Evolutionary conservation across 2,888 invertebrate species (phyloP).

Genomic region (Cylindroiulus punctatus): DNA sequence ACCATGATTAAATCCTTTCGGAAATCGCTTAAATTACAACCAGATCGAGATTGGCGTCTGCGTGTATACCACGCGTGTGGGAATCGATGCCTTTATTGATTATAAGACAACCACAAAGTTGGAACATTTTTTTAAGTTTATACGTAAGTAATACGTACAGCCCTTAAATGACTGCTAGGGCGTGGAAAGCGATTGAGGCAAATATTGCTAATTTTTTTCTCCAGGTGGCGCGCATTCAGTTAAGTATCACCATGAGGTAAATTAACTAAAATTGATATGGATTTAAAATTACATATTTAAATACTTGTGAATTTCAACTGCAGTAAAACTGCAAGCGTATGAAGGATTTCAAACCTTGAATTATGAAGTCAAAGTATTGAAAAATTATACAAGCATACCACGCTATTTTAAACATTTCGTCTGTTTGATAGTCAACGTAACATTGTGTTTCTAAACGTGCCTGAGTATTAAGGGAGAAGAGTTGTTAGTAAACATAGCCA

Average conservation of each 20-base stretch:
- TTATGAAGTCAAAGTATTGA: no score
- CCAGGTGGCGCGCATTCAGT: no score
- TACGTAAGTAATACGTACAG: neutral
- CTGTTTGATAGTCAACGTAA: neutral
- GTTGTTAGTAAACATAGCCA: constrained; percentile 11
- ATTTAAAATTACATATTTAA: no score
- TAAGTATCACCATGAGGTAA: no score
- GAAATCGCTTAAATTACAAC: constrained; percentile 39
- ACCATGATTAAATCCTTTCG: constrained; percentile 50
- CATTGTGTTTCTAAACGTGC: neutral
- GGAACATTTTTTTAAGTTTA: neutral
- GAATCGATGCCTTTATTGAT: constrained; percentile 20
- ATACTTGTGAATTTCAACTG: no score
- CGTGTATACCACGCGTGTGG: neutral
- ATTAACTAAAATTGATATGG: no score
- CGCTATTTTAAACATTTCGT: neutral
- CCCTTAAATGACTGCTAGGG: neutral
- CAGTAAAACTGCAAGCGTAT: no score
- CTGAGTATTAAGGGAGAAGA: neutral
- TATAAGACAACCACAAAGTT: constrained; percentile 42
- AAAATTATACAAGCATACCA: neutral
- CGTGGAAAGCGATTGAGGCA: neutral
- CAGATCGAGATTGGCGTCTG: constrained; percentile 44
- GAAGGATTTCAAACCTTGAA: no score
- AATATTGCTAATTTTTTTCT: no score